A percentile compares a stretch with the other conserved stretches of the same genome.
These are phyloP conservation scores for Eupithecia subfuscata DNA, from an alignment of 2,888 invertebrate species.

Conservation along the genomic window DNA sequence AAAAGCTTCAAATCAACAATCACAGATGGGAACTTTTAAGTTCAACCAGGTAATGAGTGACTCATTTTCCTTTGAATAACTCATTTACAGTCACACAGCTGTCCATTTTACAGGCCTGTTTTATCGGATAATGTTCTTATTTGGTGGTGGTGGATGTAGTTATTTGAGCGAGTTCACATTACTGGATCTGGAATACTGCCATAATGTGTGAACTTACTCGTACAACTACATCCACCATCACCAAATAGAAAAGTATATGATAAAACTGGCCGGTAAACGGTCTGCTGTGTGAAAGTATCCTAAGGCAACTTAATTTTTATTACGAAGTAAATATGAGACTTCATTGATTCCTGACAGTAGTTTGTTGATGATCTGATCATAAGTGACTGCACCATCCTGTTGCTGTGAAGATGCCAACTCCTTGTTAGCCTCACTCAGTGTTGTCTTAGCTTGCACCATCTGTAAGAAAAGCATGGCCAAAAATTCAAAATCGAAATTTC, in stretches of 20 bases:
- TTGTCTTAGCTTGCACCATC: conserved; percentile 71
- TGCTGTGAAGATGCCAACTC: conserved; percentile 53
- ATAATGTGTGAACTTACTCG: too few species aligned
- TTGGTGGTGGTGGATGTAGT: too few species aligned
- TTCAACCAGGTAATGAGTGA: conserved; percentile 1
- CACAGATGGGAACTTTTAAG: not conserved
- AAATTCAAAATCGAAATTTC: not conserved
- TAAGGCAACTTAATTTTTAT: conserved; percentile 55
- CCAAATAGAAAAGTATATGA: too few species aligned
- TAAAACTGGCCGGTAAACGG: too few species aligned
- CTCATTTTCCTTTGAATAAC: not conserved
- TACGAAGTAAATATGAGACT: conserved; percentile 69
- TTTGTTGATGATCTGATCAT: conserved; percentile 67
- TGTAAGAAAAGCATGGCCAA: conserved; percentile 47
- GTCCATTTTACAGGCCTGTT: too few species aligned
- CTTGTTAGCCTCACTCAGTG: conserved; percentile 60
- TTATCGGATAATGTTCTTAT: too few species aligned
- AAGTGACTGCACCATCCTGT: conserved; percentile 55
- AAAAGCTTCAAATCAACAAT: not conserved
- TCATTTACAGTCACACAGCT: not conserved
- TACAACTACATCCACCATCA: too few species aligned
- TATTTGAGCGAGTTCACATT: too few species aligned
- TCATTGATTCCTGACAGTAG: conserved; percentile 71
- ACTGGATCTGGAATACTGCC: too few species aligned
- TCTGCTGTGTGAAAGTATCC: too few species aligned